Conservation (phyloP, 37 sponge, comb jelly and placozoan genomes). For the Aplysina aerophoba region DNA sequence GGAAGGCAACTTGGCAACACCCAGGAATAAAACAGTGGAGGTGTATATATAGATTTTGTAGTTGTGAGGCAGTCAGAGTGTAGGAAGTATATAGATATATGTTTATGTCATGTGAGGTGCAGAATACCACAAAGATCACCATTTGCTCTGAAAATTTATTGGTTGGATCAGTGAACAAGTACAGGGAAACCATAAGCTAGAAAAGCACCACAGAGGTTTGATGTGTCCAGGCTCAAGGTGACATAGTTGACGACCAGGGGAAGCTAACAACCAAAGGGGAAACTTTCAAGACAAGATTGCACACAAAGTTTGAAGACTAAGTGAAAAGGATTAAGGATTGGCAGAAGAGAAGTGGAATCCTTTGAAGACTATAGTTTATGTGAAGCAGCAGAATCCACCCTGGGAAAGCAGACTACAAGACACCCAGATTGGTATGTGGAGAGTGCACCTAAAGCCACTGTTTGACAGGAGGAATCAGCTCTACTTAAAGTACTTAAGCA, state of each 20-base stretch:
- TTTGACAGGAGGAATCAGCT: neutral
- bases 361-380: neutral
- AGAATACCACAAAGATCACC: slow-evolving; percentile 32
- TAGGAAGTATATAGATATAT: slow-evolving; percentile 18
- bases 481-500: slow-evolving; percentile 19
- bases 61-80: slow-evolving; percentile 23
- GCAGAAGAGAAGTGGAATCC: neutral
- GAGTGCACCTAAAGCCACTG: neutral
- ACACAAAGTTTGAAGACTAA: neutral
- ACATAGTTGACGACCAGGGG: neutral
- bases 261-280: neutral
- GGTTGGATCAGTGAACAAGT: neutral
- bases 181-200: neutral
- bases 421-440: neutral
- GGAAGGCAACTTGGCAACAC: too few relatives aligned
- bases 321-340: neutral
- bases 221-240: neutral
- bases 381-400: neutral
- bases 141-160: neutral
- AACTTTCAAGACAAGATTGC: neutral
- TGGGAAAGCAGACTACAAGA: neutral
- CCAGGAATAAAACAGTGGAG: slow-evolving; percentile 34
- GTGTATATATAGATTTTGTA: slow-evolving; percentile 53
- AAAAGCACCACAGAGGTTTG: neutral
- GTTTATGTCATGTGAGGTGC: neutral